Conservation (phyloP, 2,113 vertebrate genomes). For the Panthera uncia region DNA sequence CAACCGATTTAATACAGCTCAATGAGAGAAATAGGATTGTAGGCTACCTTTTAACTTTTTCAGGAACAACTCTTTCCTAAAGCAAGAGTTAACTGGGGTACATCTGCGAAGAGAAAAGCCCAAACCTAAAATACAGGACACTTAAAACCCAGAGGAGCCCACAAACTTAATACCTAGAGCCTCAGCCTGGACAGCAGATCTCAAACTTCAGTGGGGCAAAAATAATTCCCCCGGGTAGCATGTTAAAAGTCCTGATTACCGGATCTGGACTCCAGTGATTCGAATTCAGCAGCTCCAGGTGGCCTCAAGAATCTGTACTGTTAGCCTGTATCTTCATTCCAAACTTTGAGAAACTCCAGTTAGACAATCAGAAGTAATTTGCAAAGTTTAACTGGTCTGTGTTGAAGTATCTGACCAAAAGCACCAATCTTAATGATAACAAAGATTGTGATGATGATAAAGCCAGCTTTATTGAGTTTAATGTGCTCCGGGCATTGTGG, state of each 20-base stretch:
- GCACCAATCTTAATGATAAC: not conserved
- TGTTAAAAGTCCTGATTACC: not conserved
- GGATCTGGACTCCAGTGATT: not conserved
- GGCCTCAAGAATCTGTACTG: not conserved
- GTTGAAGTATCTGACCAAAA: not conserved
- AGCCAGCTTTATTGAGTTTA: not conserved
- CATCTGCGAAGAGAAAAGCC: not conserved
- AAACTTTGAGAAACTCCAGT: not conserved
- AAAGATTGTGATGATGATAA: not conserved
- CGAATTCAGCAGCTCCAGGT: not conserved
- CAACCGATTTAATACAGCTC: not conserved
- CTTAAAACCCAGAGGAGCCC: not conserved
- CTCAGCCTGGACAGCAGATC: not conserved
- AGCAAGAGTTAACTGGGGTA: not conserved
- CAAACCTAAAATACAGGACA: not conserved
- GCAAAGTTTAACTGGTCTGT: not conserved
- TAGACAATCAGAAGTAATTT: not conserved
- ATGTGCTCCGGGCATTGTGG: not conserved
- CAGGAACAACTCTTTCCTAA: not conserved
- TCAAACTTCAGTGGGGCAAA: not conserved
- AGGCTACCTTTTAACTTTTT: not conserved
- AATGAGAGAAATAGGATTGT: not conserved
- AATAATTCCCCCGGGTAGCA: accelerated
- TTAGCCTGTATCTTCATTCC: not conserved
- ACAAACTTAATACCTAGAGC: not conserved